These are phyloP conservation scores for Pemphredon lugubris DNA, from an alignment of 2,888 invertebrate species.

Conservation along the genomic window DNA sequence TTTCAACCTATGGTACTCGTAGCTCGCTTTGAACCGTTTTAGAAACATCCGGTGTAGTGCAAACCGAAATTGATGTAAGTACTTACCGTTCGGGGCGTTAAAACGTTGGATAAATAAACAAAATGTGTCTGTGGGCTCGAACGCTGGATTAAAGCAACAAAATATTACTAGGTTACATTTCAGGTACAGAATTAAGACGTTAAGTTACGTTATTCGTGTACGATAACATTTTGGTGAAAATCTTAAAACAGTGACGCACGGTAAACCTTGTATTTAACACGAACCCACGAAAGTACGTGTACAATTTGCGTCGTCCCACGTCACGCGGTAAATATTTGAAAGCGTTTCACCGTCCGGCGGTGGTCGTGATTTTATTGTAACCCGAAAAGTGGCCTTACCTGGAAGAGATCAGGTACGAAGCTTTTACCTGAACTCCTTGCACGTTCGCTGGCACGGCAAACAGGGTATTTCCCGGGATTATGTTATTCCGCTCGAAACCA, in stretches of 20 bases:
- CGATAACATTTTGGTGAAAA: too few species aligned
- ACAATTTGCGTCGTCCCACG: conserved; percentile 1
- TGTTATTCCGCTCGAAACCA: not conserved
- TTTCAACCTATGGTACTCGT: conserved; percentile 8
- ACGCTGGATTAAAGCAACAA: too few species aligned
- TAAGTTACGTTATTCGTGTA: too few species aligned
- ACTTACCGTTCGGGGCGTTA: too few species aligned
- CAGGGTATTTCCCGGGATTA: not conserved
- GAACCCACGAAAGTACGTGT: not conserved
- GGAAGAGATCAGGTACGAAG: conserved; percentile 24
- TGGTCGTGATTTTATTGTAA: conserved; percentile 21
- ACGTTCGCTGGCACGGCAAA: not conserved
- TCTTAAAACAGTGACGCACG: too few species aligned
- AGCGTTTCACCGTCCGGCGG: conserved; percentile 5
- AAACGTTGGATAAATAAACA: too few species aligned
- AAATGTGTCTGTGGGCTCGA: too few species aligned
- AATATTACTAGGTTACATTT: too few species aligned
- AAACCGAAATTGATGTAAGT: too few species aligned
- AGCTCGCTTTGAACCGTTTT: conserved; percentile 2
- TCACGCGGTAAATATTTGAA: conserved; percentile 30
- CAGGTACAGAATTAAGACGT: too few species aligned
- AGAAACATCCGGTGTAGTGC: not conserved
- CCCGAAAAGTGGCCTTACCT: conserved; percentile 12
- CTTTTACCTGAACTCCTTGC: conserved; percentile 1
- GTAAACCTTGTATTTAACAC: not conserved